These are phyloP conservation scores for Amphipoea lucens DNA, from an alignment of 2,888 invertebrate genomes.

Conservation along the genomic window DNA sequence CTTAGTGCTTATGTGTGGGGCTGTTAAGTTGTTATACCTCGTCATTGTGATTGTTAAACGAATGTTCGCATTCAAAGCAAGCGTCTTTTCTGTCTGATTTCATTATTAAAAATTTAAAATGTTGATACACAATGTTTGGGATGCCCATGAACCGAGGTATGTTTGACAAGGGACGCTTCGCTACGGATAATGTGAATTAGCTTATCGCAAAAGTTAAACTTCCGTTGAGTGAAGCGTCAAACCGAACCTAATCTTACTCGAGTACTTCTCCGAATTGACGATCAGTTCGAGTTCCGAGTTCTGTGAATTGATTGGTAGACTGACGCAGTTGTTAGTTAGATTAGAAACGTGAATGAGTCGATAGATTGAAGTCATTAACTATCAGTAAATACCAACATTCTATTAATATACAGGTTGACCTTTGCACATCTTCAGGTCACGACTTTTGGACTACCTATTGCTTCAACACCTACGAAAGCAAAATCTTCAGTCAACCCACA, in stretches of 20 bases:
- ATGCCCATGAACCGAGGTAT: background rate
- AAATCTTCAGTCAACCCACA: slow-evolving; percentile 30
- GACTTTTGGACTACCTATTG: background rate
- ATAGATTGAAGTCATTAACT: slow-evolving; percentile 16
- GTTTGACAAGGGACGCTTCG: slow-evolving; percentile 1
- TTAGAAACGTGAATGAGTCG: slow-evolving; percentile 19
- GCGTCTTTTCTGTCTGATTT: background rate
- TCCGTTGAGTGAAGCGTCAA: slow-evolving; percentile 21
- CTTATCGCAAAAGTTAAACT: slow-evolving; percentile 46
- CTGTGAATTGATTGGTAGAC: background rate
- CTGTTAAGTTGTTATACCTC: slow-evolving; percentile 21
- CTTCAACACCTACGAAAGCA: slow-evolving; percentile 8
- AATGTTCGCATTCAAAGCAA: background rate
- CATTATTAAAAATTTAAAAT: background rate
- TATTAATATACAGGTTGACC: background rate
- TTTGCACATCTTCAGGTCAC: no score
- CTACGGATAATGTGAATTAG: slow-evolving; percentile 31
- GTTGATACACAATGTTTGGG: background rate
- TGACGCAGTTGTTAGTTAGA: slow-evolving; percentile 8
- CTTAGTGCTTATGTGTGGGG: slow-evolving; percentile 19
- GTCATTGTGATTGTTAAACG: slow-evolving; percentile 19
- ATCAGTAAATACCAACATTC: background rate
- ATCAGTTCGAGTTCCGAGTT: background rate
- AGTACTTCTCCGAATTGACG: slow-evolving; percentile 12
- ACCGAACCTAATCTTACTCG: slow-evolving; percentile 6